phyloP scores from a whole-genome alignment of 2,797 vertebrate species.

The Peromyscus attwateri region DNA sequence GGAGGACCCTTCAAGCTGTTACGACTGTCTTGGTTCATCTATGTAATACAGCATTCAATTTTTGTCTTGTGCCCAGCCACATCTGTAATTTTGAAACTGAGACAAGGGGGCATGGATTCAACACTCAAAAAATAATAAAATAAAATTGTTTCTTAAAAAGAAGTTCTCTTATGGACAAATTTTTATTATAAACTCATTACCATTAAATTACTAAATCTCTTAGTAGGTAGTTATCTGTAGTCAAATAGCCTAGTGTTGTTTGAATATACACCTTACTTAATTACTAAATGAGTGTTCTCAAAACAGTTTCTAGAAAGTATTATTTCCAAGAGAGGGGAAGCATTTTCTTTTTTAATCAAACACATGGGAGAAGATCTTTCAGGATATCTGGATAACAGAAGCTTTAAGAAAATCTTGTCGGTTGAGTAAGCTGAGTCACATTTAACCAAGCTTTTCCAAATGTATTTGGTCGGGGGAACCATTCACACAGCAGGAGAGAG shows the following conservation, averaged over 20 bases:
- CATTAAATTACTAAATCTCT: neutral
- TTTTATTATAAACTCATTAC: neutral
- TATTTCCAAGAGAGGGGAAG: neutral
- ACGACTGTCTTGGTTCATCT: neutral
- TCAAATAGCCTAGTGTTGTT: neutral
- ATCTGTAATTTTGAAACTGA: neutral
- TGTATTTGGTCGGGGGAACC: neutral
- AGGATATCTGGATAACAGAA: neutral
- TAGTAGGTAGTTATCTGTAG: neutral
- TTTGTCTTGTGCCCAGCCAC: neutral
- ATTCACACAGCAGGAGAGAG: neutral
- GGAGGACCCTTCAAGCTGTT: neutral
- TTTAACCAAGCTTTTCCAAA: neutral
- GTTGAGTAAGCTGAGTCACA: neutral
- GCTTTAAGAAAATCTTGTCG: conserved; percentile 5
- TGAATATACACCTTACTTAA: neutral
- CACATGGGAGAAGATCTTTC: neutral
- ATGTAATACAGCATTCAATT: neutral
- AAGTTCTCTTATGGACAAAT: neutral
- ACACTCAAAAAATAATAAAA: neutral
- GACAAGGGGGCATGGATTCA: neutral
- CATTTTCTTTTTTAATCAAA: neutral
- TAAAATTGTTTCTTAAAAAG: neutral
- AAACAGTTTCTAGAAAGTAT: neutral
- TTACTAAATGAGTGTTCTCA: conserved; percentile 6